phyloP scores from a whole-genome alignment of 2,888 invertebrate genomes.

The Tholera decimalis region DNA sequence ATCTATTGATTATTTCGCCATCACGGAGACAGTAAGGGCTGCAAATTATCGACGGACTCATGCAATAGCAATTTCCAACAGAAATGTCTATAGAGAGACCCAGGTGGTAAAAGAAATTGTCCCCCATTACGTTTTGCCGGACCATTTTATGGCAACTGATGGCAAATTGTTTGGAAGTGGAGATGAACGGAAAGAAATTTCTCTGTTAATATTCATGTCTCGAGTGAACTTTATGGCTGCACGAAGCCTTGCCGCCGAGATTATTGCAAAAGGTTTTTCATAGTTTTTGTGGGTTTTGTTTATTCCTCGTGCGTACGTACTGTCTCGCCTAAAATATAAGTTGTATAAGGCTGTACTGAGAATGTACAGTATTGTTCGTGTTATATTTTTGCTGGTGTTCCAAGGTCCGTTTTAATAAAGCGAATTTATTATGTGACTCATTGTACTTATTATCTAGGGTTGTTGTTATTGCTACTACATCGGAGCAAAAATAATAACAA shows the following conservation, averaged over 20 bases:
- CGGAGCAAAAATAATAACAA: conserved; percentile 19
- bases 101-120: conserved; percentile 88
- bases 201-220: conserved; percentile 84
- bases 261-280: conserved; percentile 70
- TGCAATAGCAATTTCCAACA: conserved; percentile 66
- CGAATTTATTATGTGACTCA: conserved; percentile 11
- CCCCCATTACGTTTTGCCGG: conserved; percentile 83
- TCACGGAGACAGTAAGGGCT: conserved; percentile 52
- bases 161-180: conserved; percentile 82
- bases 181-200: conserved; percentile 70
- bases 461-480: conserved; percentile 27
- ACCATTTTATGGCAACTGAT: conserved; percentile 85
- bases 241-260: conserved; percentile 63
- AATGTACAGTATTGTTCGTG: conserved; percentile 23
- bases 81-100: conserved; percentile 68
- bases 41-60: conserved; percentile 68
- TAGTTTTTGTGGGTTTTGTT: conserved; percentile 63
- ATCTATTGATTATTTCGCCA: conserved; percentile 60
- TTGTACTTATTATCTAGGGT: conserved; percentile 29
- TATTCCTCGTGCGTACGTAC: conserved; percentile 71
- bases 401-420: conserved; percentile 26
- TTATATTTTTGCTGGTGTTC: conserved; percentile 28
- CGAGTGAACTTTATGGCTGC: conserved; percentile 71
- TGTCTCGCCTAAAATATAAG: conserved; percentile 68
- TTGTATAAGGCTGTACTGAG: conserved; percentile 51